Conservation (phyloP, 2,113 vertebrate species). For the Cyprinodon brontotheroides region DNA sequence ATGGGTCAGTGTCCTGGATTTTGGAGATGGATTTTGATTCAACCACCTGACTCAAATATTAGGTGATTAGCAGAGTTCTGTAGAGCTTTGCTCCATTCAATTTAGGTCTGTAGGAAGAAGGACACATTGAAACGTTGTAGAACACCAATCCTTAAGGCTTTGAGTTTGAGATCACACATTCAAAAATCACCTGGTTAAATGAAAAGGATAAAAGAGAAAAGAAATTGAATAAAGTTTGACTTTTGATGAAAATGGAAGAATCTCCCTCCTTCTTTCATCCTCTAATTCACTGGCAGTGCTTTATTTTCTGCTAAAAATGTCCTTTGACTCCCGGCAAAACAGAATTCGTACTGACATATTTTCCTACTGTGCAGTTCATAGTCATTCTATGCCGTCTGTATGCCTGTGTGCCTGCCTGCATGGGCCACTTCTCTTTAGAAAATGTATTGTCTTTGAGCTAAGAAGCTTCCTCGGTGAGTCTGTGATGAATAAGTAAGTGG, state of each 20-base stretch:
- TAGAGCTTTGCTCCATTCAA: no score
- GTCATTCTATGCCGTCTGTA: slow-evolving; percentile 22
- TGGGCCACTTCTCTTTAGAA: slow-evolving; percentile 20
- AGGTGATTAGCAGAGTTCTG: no score
- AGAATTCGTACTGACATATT: slow-evolving; percentile 58
- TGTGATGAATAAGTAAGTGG: slow-evolving; percentile 63
- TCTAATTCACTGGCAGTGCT: slow-evolving; percentile 44
- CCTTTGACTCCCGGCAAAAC: slow-evolving; percentile 63
- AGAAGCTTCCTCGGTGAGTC: slow-evolving; percentile 36
- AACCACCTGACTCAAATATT: no score
- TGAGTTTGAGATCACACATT: no score
- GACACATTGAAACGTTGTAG: no score
- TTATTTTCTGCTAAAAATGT: slow-evolving; percentile 44
- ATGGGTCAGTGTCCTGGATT: no score
- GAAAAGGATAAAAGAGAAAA: no score
- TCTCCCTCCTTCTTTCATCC: slow-evolving; percentile 35
- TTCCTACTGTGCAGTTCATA: slow-evolving; percentile 37
- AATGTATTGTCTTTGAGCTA: slow-evolving; percentile 50
- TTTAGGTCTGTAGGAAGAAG: no score
- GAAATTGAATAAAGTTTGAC: slow-evolving; percentile 10
- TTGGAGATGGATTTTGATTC: no score
- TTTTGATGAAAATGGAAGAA: slow-evolving; percentile 71
- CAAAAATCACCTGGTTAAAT: no score
- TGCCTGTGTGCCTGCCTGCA: not conserved
- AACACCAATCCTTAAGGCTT: no score